Evolutionary conservation across 1,140 invertebrate species (phyloP).

Genomic region (Trachymyrmex cornetzi): DNA sequence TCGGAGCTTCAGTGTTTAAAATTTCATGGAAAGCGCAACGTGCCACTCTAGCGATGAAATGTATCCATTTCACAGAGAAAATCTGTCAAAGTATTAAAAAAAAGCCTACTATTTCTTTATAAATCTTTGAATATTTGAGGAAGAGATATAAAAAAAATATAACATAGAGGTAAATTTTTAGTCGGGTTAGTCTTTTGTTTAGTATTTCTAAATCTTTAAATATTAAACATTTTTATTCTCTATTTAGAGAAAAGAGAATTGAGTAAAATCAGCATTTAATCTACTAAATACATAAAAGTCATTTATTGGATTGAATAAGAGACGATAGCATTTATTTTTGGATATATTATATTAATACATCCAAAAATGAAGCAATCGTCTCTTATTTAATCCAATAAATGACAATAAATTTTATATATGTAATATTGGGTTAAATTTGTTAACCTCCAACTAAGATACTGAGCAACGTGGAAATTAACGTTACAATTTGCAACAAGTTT

Average conservation of each 20-base stretch:
- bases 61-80: not conserved
- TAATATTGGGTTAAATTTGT: not conserved
- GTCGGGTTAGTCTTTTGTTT: not conserved
- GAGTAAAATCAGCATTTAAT: not conserved
- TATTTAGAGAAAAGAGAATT: not conserved
- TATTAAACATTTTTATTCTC: not conserved
- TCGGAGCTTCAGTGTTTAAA: not conserved
- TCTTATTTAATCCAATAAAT: too few species aligned
- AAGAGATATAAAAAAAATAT: not conserved
- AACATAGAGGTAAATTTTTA: not conserved
- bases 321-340: not conserved
- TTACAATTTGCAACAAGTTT: not conserved
- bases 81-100: not conserved
- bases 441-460: not conserved
- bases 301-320: not conserved
- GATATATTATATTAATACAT: too few species aligned
- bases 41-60: not conserved
- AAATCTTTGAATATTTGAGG: not conserved
- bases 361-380: too few species aligned
- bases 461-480: slow-evolving; percentile 7
- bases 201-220: not conserved
- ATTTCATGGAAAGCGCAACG: not conserved
- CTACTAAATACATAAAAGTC: not conserved
- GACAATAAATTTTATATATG: not conserved
- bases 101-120: not conserved